Evolutionary conservation across 2,797 vertebrate genomes (phyloP), one percentile per base, ranked within the genome.

Genomic region (Parauchenoglanis ngamensis): DNA sequence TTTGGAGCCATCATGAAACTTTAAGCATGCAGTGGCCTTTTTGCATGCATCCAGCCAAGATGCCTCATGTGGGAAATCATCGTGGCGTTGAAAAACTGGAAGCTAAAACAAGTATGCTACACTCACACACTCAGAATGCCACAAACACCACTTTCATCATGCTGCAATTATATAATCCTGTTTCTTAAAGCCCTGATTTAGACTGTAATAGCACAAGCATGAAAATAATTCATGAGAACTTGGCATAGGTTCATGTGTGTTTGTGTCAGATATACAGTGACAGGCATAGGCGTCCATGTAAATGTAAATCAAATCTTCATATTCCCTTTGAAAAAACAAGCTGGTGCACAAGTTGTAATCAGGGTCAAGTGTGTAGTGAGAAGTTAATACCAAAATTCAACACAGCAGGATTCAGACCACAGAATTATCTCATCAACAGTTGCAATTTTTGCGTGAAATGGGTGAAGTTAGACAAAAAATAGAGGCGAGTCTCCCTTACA

Each of bases 1-100:
- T 85, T 73, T 85, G 73, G 85, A 85, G 86, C 54, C 49, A 40
- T 79, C 89, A 88, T 91, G 85, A 90, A 90, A 89, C 54, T 86
- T 87, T 91, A 83, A 90, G 81, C 68, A 86, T 79, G 86, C 57
- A 12, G 76, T 28, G 31, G 85, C 88, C 35, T 63, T 83, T 83
- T 87, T 56, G 59, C 73, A 83, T 35, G 65, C 84, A 65, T 87
- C 85, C 40, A 73, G 17, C 40, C 73, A 13, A 49, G 76, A 57
- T 31, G 67, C 87, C 86, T 79, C 81, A 83, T 75, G 40, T 87
- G 84, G 72, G 61, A 84, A 87, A 84, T 78, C 80, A 63, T n/a
- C 79, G 68, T 77, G 46, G 59, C 79, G 72, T 70, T 59, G 63
- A 61, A 70, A 84, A 83, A 81, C 67, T n/a, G 59, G 40, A 76